Base-by-base conservation (phyloP, 2,888 invertebrate species). In the Cynaeus angustus region DNA sequence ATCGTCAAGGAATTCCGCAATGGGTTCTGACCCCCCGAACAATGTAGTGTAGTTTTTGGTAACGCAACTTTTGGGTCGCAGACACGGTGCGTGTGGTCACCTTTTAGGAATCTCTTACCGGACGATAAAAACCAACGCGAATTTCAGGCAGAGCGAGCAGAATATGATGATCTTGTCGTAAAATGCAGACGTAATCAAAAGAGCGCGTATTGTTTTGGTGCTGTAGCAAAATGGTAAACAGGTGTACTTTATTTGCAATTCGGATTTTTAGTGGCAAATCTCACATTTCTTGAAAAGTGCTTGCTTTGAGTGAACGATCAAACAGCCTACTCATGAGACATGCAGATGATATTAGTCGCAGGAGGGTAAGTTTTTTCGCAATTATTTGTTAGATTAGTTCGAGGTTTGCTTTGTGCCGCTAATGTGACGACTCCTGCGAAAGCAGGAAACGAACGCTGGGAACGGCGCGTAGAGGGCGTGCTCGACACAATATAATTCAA, bases 261-360 rank as follows among this genome's bases (percentile, higher is more conserved):
- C 43, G 61, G 52, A 68, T 72, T 69, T 70, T 68, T 38, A 66
- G 64, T 69, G 53, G 56, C 66, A 43, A 48, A 41, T 53, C 56
- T 61, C 48, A 62, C 46, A 28, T 62, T 59, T 65, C 46, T 37
- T 38, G 14, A 53, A 50, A 53, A 66, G 46, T 52, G 64, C 16
- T 52, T 59, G 66, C 52, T 45, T 59, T 45, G 55, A 16, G 43
- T 62, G 66, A 26, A 59, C 56, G 56, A 50, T 33, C 50, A 73
- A 72, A 75, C 75, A 66, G 73, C 75, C 73, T 73, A 77, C 81
- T 78, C 76, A 84, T 83, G 80, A 85, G 85, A 78, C 72, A 88
- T 88, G 88, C 88, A 88, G 86, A 88, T 88, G 88, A 88, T 88
- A 79, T 80, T 88, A 76, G 87, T 85, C 58, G 88, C 87, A 76